Evolutionary conservation across 2,113 vertebrate genomes (phyloP), one percentile per base, ranked within the genome.

Genomic region (Struthidea cinerea): DNA sequence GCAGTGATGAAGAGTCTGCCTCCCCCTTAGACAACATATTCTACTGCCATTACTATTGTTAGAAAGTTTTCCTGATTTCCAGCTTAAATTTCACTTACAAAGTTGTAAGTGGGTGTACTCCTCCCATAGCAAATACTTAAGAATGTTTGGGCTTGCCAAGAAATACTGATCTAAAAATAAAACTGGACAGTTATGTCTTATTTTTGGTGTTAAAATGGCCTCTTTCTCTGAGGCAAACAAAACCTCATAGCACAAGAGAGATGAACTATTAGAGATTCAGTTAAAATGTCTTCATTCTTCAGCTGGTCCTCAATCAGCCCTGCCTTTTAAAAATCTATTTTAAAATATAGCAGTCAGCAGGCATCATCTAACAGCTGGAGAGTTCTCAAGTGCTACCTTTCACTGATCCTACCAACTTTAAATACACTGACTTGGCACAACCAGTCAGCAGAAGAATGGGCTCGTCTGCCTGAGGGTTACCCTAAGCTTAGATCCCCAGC

Each of bases 141-240:
- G 91, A 89, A 76, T 77, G 39, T 50, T 88, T 69, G 13, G 13
- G 15, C 61, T 84, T 85, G 57, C 69, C 16, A 67, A 89, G 42
- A 93, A 85, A 94, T 86, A 61, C 30, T 61, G 15, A 85, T 74
- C 55, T 93, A 65, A 91, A 96, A 92, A 37, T 78, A 71, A 89
- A 92, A 64, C 19, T 61, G 28, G n/a, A 32, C 21, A 81, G 57
- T 77, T 67, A n/a, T 55, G 50, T 57, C 60, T 52, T 68, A 77
- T 56, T 84, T 94, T 88, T 55, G 37, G 28, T 27, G n/a, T 78
- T 84, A 68, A 89, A 95, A 91, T 49, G 16, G 3, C 20, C 39
- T 79, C 26, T 65, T 90, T 76, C 69, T 95, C 39, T 63, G 35
- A 73, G 44, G 32, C 3, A 6, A 60, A 75, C 1, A 3, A 83